phyloP scores from a whole-genome alignment of 2,797 vertebrate species.

The Eleutherodactylus coqui region DNA sequence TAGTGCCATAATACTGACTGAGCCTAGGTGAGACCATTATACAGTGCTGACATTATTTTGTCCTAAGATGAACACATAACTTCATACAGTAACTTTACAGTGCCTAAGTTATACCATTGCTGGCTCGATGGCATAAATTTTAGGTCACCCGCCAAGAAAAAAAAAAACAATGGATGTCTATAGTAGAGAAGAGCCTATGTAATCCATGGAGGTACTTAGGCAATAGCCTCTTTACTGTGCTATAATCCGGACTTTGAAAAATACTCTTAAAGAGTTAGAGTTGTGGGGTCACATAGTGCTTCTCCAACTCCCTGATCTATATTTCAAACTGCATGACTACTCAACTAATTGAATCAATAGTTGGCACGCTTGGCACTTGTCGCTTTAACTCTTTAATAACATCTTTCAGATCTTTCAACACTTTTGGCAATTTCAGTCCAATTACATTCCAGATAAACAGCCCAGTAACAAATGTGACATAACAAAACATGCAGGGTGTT shows the following conservation, averaged over 20 bases:
- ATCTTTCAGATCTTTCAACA: background rate
- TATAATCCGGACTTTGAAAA: background rate
- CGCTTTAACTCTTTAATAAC: background rate
- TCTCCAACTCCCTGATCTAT: background rate
- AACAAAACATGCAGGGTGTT: conserved; percentile 17
- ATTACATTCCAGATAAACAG: conserved; percentile 11
- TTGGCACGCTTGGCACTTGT: background rate
- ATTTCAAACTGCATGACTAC: background rate
- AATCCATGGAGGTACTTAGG: background rate
- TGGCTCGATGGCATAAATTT: background rate
- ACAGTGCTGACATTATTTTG: background rate
- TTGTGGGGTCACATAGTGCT: background rate
- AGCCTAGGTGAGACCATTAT: background rate
- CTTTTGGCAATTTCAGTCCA: background rate
- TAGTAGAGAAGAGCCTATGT: background rate
- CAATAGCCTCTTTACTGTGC: background rate
- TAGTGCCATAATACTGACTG: background rate
- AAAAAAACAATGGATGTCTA: background rate
- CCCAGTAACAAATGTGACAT: conserved; percentile 20
- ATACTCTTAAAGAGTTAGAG: background rate
- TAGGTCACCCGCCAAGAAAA: background rate
- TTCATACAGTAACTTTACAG: background rate
- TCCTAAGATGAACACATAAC: background rate
- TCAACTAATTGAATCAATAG: background rate
- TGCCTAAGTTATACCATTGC: background rate